Conservation (phyloP, 2,797 vertebrate species). For the Amniataba percoides region DNA sequence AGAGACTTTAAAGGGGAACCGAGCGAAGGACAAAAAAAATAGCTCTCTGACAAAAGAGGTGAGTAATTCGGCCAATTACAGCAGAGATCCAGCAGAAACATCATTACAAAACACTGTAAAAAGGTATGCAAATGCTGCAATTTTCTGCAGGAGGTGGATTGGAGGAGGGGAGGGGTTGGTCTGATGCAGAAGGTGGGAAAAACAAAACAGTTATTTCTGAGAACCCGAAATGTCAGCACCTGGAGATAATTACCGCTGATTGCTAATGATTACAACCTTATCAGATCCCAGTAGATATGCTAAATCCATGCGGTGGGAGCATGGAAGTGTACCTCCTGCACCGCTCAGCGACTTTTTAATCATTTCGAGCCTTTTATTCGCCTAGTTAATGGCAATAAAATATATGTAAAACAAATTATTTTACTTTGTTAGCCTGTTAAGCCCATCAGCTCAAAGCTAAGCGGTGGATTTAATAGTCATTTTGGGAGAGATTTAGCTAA, state of each 20-base stretch:
- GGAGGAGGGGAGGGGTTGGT: neutral
- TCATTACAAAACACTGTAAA: conserved; percentile 27
- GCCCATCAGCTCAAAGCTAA: neutral
- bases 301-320: conserved; percentile 10
- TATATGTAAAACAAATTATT: neutral
- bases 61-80: conserved; percentile 8
- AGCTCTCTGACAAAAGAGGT: neutral
- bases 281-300: conserved; percentile 39
- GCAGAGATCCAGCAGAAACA: conserved; percentile 8
- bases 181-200: conserved; percentile 21
- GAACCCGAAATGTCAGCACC: conserved; percentile 59
- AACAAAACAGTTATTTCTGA: conserved; percentile 28
- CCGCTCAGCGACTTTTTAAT: neutral
- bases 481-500: neutral
- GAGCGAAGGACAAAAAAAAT: neutral
- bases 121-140: conserved; percentile 12
- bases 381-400: neutral
- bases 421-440: neutral
- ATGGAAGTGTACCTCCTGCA: neutral
- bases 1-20: neutral
- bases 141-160: conserved; percentile 10
- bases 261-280: conserved; percentile 59
- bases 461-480: neutral
- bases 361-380: neutral
- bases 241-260: conserved; percentile 67